phyloP scores from a whole-genome alignment of 2,888 invertebrate genomes.

The Nasonovia ribisnigri region DNA sequence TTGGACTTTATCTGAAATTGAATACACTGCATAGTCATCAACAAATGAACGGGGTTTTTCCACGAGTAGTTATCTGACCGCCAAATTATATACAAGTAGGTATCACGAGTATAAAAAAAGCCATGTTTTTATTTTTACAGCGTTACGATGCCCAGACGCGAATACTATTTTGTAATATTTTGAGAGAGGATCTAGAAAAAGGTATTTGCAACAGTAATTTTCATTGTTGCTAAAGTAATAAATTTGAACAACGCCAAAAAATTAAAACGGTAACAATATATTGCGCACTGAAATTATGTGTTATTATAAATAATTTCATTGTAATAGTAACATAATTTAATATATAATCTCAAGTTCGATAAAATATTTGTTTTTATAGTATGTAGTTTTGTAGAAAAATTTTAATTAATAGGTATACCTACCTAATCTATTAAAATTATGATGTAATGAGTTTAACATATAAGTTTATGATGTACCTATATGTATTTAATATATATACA shows the following conservation, averaged over 20 bases:
- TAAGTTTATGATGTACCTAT: not conserved
- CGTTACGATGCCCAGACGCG: not conserved
- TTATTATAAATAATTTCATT: not conserved
- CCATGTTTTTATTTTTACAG: conserved; percentile 17
- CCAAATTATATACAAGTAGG: conserved; percentile 37
- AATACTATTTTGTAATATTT: conserved; percentile 22
- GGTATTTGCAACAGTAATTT: not conserved
- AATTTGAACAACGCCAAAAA: not conserved
- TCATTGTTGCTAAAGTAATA: not conserved
- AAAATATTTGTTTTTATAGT: not conserved
- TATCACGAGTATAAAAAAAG: not conserved
- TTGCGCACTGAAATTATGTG: not conserved
- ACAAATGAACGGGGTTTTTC: conserved; percentile 44
- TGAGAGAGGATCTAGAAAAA: not conserved
- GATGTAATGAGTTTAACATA: not conserved
- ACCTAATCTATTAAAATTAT: not conserved
- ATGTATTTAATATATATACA: not conserved
- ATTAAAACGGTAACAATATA: not conserved
- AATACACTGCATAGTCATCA: conserved; percentile 45
- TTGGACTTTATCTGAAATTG: conserved; percentile 63
- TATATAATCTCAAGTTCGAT: not conserved
- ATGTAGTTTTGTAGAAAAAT: not conserved
- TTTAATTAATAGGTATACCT: not conserved
- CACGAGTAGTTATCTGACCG: conserved; percentile 57
- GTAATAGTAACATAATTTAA: not conserved